Evolutionary conservation across 2,888 invertebrate genomes (phyloP).

Genomic region (Hartigia nigra): DNA sequence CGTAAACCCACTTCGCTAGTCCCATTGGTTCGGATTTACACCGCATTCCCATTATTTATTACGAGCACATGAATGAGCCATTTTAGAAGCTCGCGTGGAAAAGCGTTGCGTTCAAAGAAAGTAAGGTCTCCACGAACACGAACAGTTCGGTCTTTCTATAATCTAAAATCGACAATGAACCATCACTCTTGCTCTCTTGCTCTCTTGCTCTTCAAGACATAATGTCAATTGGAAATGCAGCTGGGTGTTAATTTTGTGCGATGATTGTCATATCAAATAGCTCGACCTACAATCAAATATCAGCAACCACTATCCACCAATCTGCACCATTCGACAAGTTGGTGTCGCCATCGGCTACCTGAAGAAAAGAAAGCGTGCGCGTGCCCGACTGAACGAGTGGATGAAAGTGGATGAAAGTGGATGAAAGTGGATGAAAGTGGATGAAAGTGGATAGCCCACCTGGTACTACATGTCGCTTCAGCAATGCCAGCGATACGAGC

Average conservation of each 20-base stretch:
- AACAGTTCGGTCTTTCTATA: too few species aligned
- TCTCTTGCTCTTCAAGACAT: constrained; percentile 66
- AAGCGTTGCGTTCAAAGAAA: neutral
- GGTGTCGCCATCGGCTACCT: constrained; percentile 69
- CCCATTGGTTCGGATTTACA: constrained; percentile 68
- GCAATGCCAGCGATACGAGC: constrained; percentile 18
- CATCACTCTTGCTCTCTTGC: constrained; percentile 63
- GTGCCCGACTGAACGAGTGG: neutral
- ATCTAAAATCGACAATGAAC: constrained; percentile 41
- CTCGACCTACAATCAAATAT: too few species aligned
- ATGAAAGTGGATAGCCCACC: constrained; percentile 39
- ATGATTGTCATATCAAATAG: too few species aligned
- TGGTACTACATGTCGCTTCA: constrained; percentile 3
- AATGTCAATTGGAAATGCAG: too few species aligned
- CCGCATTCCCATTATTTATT: constrained; percentile 72
- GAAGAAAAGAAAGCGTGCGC: constrained; percentile 30
- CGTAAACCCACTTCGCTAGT: constrained; percentile 67
- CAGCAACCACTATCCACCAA: too few species aligned
- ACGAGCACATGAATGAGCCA: constrained; percentile 67
- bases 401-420: constrained; percentile 24
- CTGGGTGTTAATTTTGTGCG: too few species aligned
- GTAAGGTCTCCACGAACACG: too few species aligned
- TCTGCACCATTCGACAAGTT: constrained; percentile 70
- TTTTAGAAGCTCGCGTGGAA: constrained; percentile 33
- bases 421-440: too few species aligned